Percentiles rank a stretch among this genome's conserved stretches.
These are phyloP conservation scores for Pristionchus japonicus DNA, from an alignment of 2,888 invertebrate species.

Conservation along the genomic window DNA sequence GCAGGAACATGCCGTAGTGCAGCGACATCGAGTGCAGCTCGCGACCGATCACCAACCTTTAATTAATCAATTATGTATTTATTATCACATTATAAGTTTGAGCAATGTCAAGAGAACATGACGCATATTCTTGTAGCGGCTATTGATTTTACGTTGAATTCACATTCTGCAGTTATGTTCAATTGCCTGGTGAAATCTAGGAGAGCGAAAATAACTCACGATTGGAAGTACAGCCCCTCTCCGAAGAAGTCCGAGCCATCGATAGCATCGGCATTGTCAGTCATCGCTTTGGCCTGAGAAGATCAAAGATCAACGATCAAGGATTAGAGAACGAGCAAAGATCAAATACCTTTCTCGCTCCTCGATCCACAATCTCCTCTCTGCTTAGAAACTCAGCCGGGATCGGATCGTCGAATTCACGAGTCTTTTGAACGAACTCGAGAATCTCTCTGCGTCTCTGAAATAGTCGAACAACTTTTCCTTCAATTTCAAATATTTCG, in stretches of 20 bases:
- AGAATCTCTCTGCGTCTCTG: conserved; percentile 66
- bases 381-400: conserved; percentile 74
- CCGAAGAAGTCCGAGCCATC: conserved; percentile 73
- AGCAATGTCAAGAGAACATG: background rate
- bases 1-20: conserved; percentile 94
- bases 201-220: too few species aligned
- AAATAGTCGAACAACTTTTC: background rate
- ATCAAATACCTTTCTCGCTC: conserved; percentile 70
- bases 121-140: too few species aligned
- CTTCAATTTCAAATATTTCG: background rate
- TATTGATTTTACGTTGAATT: too few species aligned
- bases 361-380: conserved; percentile 75
- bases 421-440: background rate
- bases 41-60: conserved; percentile 66
- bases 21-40: conserved; percentile 81
- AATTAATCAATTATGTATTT: conserved; percentile 6
- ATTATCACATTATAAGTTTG: background rate
- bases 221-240: conserved; percentile 72
- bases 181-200: background rate
- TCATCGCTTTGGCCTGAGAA: conserved; percentile 57
- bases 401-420: conserved; percentile 71
- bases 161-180: too few species aligned
- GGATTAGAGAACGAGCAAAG: background rate
- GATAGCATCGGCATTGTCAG: conserved; percentile 68
- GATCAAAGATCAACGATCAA: conserved; percentile 4